Conservation (phyloP, 2,797 vertebrate genomes). For the Numenius phaeopus region DNA sequence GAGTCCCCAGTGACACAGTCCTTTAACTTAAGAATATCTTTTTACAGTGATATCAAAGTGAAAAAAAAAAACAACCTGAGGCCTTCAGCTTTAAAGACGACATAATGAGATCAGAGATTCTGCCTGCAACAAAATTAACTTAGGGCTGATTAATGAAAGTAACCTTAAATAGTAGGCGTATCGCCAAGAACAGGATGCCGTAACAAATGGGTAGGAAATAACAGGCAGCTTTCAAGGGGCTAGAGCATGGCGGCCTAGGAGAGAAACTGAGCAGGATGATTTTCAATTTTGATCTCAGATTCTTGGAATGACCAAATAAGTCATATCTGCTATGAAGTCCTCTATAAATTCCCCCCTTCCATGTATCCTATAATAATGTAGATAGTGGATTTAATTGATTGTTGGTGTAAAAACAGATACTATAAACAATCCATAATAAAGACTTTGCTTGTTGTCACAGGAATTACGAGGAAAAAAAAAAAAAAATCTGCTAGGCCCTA, state of each 20-base stretch:
- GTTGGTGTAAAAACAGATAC: conserved; percentile 72
- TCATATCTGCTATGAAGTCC: conserved; percentile 69
- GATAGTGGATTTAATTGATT: conserved; percentile 76
- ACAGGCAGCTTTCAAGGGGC: conserved; percentile 64
- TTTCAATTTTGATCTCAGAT: conserved; percentile 75
- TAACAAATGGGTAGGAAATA: conserved; percentile 62
- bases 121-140: conserved; percentile 78
- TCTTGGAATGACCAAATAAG: conserved; percentile 71
- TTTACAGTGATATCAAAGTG: conserved; percentile 70
- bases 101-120: conserved; percentile 78
- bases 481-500: neutral
- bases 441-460: conserved; percentile 64
- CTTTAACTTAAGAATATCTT: conserved; percentile 65
- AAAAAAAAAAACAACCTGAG: conserved; percentile 33
- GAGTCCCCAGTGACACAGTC: conserved; percentile 48
- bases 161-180: conserved; percentile 74
- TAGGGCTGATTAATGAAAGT: conserved; percentile 79
- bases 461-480: conserved; percentile 57
- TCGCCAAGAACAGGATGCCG: conserved; percentile 65
- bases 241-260: conserved; percentile 32
- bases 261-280: conserved; percentile 69
- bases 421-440: conserved; percentile 70
- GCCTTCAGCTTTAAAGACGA: conserved; percentile 74
- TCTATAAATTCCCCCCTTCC: conserved; percentile 43
- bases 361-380: conserved; percentile 53